These are phyloP conservation scores for Eidolon helvum DNA, from an alignment of 2,113 vertebrate genomes.

Conservation along the genomic window DNA sequence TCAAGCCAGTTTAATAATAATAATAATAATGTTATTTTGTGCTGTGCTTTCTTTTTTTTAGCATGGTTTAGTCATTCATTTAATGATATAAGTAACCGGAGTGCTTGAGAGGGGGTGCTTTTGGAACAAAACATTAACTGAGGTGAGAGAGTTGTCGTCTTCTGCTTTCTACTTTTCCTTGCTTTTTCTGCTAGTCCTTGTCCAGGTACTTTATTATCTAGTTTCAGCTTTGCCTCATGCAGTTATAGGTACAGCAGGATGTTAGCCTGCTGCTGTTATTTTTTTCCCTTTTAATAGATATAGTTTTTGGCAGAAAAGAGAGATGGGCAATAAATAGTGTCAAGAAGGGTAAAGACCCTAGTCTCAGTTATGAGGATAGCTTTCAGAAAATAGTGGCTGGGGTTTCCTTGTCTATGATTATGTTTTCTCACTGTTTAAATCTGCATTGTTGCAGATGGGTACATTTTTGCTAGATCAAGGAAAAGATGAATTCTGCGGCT, in stretches of 20 bases:
- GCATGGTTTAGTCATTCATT: neutral
- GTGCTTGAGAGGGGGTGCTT: neutral
- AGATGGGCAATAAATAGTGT: neutral
- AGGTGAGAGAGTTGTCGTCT: neutral
- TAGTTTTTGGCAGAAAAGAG: slow-evolving; percentile 8
- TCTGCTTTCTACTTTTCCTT: neutral
- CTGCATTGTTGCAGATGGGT: slow-evolving; percentile 27
- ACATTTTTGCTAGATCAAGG: slow-evolving; percentile 47
- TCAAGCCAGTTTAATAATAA: neutral
- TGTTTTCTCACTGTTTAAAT: slow-evolving; percentile 43
- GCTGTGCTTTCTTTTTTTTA: neutral
- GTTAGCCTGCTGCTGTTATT: neutral
- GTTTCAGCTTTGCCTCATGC: neutral
- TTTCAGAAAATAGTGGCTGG: neutral
- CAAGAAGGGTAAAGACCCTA: neutral
- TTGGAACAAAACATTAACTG: neutral
- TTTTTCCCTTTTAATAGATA: neutral
- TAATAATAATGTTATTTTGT: slow-evolving; percentile 2
- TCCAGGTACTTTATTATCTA: neutral
- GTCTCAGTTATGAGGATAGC: neutral
- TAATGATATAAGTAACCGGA: neutral
- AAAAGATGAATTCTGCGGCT: neutral
- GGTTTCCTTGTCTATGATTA: slow-evolving; percentile 49
- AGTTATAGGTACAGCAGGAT: neutral
- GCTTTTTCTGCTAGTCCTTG: neutral